These are phyloP conservation scores for Anableps anableps DNA, from an alignment of 2,797 vertebrate genomes.

Conservation along the genomic window DNA sequence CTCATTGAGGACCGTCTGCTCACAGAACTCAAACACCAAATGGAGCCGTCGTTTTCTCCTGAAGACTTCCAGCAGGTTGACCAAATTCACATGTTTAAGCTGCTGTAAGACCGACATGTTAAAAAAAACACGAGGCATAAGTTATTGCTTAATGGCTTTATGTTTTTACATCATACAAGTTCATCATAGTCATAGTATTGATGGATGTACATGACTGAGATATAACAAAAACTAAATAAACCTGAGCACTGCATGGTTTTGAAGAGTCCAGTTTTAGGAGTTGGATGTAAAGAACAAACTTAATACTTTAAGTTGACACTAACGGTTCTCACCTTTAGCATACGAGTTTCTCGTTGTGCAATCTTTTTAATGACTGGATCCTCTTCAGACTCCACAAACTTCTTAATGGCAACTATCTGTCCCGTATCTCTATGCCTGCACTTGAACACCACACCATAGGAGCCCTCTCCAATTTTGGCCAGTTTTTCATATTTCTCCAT, in stretches of 20 bases:
- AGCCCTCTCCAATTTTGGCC: slow-evolving; percentile 90
- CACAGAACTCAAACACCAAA: slow-evolving; percentile 91
- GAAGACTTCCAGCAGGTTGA: slow-evolving; percentile 91
- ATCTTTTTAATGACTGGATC: slow-evolving; percentile 92
- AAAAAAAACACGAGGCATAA: not conserved
- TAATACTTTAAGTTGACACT: not conserved
- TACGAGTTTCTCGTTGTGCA: slow-evolving; percentile 87
- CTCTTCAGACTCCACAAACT: slow-evolving; percentile 91
- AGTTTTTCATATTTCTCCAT: slow-evolving; percentile 94
- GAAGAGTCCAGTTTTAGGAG: too few species aligned
- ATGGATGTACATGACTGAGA: not conserved
- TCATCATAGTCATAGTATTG: not conserved
- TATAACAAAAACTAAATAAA: not conserved
- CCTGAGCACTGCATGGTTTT: too few species aligned
- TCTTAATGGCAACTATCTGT: slow-evolving; percentile 91
- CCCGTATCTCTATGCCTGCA: slow-evolving; percentile 88
- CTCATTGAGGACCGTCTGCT: slow-evolving; percentile 90
- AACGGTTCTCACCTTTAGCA: slow-evolving; percentile 85
- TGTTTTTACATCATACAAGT: not conserved
- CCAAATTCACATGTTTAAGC: slow-evolving; percentile 90
- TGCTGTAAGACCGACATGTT: slow-evolving; percentile 76
- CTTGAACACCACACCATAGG: slow-evolving; percentile 91
- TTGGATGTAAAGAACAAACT: not conserved
- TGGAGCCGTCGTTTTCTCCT: slow-evolving; percentile 88
- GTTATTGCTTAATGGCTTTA: not conserved